Evolutionary conservation across 2,797 vertebrate species (phyloP).

Genomic region (Heteromormyrus szaboi): DNA sequence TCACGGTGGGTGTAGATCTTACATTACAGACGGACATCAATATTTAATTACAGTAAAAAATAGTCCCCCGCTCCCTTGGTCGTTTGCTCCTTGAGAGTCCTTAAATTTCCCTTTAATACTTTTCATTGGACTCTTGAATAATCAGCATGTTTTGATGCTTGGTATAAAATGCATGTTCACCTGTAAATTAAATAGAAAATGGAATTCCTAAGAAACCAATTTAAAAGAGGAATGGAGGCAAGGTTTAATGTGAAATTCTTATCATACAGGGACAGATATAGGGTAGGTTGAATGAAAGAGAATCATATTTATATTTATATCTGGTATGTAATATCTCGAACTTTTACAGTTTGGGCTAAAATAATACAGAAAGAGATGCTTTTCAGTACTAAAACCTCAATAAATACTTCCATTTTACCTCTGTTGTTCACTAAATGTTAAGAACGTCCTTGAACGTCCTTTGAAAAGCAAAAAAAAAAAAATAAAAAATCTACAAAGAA

Average conservation of each 20-base stretch:
- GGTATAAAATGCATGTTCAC: background rate
- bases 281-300: background rate
- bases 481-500: background rate
- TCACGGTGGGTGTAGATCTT: background rate
- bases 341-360: background rate
- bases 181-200: background rate
- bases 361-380: background rate
- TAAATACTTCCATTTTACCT: background rate
- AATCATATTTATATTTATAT: background rate
- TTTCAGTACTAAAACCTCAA: background rate
- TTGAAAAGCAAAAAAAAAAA: background rate
- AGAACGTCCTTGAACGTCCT: background rate
- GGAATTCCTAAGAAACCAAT: background rate
- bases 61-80: background rate
- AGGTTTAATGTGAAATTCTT: background rate
- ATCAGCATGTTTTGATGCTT: background rate
- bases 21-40: background rate
- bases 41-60: constrained; percentile 15
- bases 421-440: background rate
- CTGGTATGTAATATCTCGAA: background rate
- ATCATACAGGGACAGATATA: background rate
- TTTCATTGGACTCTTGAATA: background rate
- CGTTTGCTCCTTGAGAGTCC: background rate
- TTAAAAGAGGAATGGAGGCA: background rate
- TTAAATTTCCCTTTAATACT: background rate